phyloP scores from a whole-genome alignment of 1,140 invertebrate genomes.

The Drosophila nigromelanica region DNA sequence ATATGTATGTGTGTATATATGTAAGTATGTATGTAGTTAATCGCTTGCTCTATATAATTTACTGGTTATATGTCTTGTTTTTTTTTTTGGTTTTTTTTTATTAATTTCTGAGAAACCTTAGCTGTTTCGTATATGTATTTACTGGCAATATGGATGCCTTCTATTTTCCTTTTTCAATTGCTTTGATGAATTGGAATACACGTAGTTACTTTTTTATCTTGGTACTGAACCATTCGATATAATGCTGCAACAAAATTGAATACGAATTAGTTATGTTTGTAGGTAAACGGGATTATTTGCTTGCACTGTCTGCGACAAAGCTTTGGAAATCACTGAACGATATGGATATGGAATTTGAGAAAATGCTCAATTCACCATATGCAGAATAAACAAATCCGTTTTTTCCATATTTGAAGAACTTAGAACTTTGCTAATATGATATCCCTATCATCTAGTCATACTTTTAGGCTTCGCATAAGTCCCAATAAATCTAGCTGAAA shows the following conservation, averaged over 20 bases:
- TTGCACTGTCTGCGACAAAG: conserved; percentile 25
- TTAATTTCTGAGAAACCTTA: conserved; percentile 75
- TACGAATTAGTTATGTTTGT: conserved; percentile 27
- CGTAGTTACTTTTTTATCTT: conserved; percentile 67
- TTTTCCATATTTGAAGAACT: conserved; percentile 19
- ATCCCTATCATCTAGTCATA: conserved; percentile 36
- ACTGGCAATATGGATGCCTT: conserved; percentile 50
- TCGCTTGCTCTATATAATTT: conserved; percentile 54
- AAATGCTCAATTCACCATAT: conserved; percentile 23
- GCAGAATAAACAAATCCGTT: conserved; percentile 16
- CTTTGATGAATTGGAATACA: conserved; percentile 82
- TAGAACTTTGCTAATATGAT: conserved; percentile 21
- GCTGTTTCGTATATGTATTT: conserved; percentile 74
- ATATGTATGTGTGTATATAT: conserved; percentile 37
- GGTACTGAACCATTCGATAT: conserved; percentile 44
- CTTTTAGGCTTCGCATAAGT: conserved; percentile 18
- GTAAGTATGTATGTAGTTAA: conserved; percentile 57
- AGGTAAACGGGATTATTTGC: conserved; percentile 32
- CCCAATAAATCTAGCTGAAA: conserved; percentile 25
- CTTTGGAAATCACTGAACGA: conserved; percentile 21
- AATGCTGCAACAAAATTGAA: conserved; percentile 57
- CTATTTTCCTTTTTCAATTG: conserved; percentile 75
- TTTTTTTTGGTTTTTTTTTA: conserved; percentile 33
- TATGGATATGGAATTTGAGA: conserved; percentile 10
- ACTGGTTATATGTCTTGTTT: conserved; percentile 54